Evolutionary conservation across 2,113 vertebrate genomes (phyloP).

Genomic region (Poicephalus gulielmi): DNA sequence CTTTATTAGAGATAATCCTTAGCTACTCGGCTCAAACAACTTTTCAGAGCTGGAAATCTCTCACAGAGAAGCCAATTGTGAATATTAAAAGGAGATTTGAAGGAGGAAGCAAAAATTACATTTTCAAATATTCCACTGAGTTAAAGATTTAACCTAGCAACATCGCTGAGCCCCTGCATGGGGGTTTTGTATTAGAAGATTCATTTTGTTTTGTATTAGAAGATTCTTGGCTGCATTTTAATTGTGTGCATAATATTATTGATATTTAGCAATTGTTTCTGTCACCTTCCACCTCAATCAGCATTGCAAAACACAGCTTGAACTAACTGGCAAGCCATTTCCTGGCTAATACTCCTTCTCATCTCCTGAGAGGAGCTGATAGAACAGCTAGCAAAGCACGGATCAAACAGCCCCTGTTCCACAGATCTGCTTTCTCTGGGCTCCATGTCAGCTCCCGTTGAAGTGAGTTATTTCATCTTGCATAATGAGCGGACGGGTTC

Average conservation of each 20-base stretch:
- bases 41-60: constrained; percentile 16
- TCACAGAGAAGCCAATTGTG: constrained; percentile 8
- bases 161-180: neutral
- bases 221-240: constrained; percentile 28
- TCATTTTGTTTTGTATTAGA: constrained; percentile 1
- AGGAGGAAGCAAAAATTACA: neutral
- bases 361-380: constrained; percentile 22
- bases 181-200: neutral
- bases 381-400: neutral
- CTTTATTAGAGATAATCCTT: constrained; percentile 27
- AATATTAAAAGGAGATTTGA: constrained; percentile 43
- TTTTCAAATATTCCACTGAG: constrained; percentile 8
- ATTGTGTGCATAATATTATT: constrained; percentile 41
- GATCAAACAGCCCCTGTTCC: neutral
- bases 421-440: neutral
- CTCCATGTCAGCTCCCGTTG: neutral
- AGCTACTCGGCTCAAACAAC: neutral
- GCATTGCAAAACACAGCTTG: constrained; percentile 15
- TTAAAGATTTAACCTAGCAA: constrained; percentile 26
- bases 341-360: constrained; percentile 15
- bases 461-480: neutral
- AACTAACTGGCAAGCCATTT: constrained; percentile 33
- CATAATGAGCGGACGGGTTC: neutral
- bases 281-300: constrained; percentile 41
- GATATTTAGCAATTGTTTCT: constrained; percentile 44